A percentile compares a stretch with the other conserved stretches of the same genome.
Conservation (phyloP, 2,797 vertebrate species). For the Danio aesculapii region DNA sequence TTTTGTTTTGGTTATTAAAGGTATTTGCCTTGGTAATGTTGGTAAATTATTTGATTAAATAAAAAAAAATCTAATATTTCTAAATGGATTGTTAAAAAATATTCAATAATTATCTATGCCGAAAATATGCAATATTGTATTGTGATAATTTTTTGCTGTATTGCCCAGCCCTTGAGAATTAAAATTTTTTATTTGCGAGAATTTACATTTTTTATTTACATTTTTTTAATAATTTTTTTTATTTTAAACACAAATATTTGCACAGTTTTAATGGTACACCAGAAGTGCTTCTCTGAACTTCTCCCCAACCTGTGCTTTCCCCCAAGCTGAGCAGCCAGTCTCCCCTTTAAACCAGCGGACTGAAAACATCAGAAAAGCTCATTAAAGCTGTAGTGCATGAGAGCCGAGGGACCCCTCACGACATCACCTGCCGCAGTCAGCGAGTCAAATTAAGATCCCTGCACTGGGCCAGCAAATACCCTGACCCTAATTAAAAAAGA, state of each 20-base stretch:
- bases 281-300: slow-evolving; percentile 46
- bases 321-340: slow-evolving; percentile 53
- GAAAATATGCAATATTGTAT: too few species aligned
- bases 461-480: slow-evolving; percentile 51
- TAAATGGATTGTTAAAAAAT: too few species aligned
- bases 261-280: slow-evolving; percentile 69
- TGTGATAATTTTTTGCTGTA: too few species aligned
- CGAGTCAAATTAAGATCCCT: slow-evolving; percentile 60
- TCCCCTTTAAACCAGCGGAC: slow-evolving; percentile 56
- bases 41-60: too few species aligned
- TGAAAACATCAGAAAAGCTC: slow-evolving; percentile 63
- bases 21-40: too few species aligned
- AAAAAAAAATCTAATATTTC: too few species aligned
- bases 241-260: slow-evolving; percentile 59
- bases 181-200: too few species aligned
- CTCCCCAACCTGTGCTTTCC: slow-evolving; percentile 57
- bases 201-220: too few species aligned
- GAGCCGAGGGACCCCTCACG: slow-evolving; percentile 59
- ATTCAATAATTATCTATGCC: too few species aligned
- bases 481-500: slow-evolving; percentile 69
- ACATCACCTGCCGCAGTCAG: slow-evolving; percentile 53
- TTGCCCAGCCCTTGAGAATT: too few species aligned
- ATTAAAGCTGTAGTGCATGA: slow-evolving; percentile 62
- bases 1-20: too few species aligned
- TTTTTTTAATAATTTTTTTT: too few species aligned